phyloP scores from a whole-genome alignment of 2,797 vertebrate species.

The Champsocephalus esox region DNA sequence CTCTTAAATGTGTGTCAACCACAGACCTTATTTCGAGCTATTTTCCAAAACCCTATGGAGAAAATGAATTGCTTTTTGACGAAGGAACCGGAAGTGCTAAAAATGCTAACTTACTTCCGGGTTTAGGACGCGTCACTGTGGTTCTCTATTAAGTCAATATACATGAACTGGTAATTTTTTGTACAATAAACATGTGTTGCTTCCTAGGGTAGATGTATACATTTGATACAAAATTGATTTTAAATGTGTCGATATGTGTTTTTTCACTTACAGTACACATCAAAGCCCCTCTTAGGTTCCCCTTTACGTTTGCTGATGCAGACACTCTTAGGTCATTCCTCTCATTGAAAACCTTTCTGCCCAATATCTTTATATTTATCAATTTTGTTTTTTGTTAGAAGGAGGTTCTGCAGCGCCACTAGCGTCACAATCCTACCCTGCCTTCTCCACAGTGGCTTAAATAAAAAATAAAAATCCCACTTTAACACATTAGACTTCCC shows the following conservation, averaged over 20 bases:
- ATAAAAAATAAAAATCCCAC: slow-evolving; percentile 84
- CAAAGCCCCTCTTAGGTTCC: slow-evolving; percentile 59
- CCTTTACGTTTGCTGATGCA: too few relatives aligned
- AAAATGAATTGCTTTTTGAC: too few relatives aligned
- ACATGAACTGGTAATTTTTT: neutral
- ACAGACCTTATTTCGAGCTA: too few relatives aligned
- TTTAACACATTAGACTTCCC: slow-evolving; percentile 94
- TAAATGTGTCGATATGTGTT: neutral
- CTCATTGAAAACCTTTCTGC: slow-evolving; percentile 56
- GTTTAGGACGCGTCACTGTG: too few relatives aligned
- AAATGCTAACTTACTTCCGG: too few relatives aligned
- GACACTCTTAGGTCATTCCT: neutral
- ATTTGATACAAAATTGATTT: neutral
- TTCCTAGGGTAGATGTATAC: neutral
- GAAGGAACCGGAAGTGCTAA: too few relatives aligned
- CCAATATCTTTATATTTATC: slow-evolving; percentile 66
- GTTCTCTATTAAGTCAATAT: neutral
- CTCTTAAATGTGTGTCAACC: too few relatives aligned
- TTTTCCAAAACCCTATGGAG: too few relatives aligned
- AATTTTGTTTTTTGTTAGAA: slow-evolving; percentile 65
- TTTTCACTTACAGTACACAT: slow-evolving; percentile 70
- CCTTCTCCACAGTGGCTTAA: slow-evolving; percentile 55
- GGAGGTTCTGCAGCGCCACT: slow-evolving; percentile 75
- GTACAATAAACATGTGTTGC: too few relatives aligned
- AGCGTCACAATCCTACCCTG: slow-evolving; percentile 33